A percentile compares a stretch with the other conserved stretches of the same genome.
Conservation (phyloP, 1,140 invertebrate genomes). For the Polypedilum vanderplanki region DNA sequence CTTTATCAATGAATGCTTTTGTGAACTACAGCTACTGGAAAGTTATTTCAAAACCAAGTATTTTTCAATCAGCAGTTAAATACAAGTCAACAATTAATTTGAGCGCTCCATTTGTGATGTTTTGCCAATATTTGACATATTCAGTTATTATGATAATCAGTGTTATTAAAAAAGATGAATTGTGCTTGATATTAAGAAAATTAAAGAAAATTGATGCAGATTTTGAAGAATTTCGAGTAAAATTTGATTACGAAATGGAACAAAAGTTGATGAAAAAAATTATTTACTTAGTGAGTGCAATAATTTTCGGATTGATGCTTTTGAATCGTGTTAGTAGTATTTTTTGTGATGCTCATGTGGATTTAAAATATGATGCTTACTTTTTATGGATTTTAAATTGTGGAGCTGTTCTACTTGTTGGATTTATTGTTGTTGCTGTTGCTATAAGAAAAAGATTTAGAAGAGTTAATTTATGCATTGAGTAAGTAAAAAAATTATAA, state of each 20-base stretch:
- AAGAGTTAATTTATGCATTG: not conserved
- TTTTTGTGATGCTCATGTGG: not conserved
- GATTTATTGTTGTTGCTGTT: not conserved
- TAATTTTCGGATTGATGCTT: not conserved
- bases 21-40: not conserved
- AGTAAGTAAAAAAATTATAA: not conserved
- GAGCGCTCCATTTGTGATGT: not conserved
- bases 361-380: not conserved
- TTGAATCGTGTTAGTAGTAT: not conserved
- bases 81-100: not conserved
- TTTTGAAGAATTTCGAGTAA: not conserved
- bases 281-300: not conserved
- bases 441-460: not conserved
- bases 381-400: not conserved
- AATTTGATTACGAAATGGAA: not conserved
- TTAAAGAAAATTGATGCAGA: not conserved
- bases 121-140: not conserved
- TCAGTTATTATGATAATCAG: not conserved
- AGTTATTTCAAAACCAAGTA: not conserved
- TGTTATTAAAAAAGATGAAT: not conserved
- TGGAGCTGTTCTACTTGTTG: not conserved
- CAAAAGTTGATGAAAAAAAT: not conserved
- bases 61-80: not conserved
- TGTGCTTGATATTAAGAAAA: not conserved
- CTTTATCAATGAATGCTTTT: not conserved